Conservation (phyloP, 2,797 vertebrate genomes). For the Alosa sapidissima region DNA sequence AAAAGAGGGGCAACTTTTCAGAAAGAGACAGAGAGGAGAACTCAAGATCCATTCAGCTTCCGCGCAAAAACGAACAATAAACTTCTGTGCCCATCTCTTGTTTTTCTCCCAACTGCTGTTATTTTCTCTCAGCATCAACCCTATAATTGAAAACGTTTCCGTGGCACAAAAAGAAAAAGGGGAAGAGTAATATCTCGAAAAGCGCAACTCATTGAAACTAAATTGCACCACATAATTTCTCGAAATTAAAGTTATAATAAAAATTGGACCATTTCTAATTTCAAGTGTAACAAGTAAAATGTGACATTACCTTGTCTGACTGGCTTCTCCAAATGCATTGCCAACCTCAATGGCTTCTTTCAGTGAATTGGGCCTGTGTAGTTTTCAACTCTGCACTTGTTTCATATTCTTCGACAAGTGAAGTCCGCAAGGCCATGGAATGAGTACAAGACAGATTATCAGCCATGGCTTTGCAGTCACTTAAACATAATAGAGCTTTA, state of each 20-base stretch:
- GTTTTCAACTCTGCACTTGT: no score
- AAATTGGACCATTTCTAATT: background rate
- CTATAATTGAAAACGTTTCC: background rate
- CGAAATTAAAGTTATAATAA: background rate
- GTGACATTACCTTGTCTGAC: background rate
- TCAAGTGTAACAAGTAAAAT: background rate
- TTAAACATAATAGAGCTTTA: background rate
- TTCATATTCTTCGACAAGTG: background rate
- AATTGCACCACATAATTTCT: background rate
- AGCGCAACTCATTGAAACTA: background rate
- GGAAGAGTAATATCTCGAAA: background rate
- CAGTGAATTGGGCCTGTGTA: background rate
- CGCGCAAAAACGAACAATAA: slow-evolving; percentile 31
- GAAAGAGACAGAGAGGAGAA: slow-evolving; percentile 40
- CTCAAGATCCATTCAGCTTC: slow-evolving; percentile 43
- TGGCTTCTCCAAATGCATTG: background rate
- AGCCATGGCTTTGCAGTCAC: background rate
- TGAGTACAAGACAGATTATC: background rate
- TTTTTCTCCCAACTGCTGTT: slow-evolving; percentile 13
- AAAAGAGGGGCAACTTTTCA: slow-evolving; percentile 49
- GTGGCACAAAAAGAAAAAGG: background rate
- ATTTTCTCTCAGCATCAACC: background rate
- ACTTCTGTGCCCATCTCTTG: background rate
- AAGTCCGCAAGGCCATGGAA: background rate
- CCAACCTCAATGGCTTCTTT: background rate